Conservation (phyloP, 1,140 invertebrate genomes). For the Ceratoteleas bidentatus region DNA sequence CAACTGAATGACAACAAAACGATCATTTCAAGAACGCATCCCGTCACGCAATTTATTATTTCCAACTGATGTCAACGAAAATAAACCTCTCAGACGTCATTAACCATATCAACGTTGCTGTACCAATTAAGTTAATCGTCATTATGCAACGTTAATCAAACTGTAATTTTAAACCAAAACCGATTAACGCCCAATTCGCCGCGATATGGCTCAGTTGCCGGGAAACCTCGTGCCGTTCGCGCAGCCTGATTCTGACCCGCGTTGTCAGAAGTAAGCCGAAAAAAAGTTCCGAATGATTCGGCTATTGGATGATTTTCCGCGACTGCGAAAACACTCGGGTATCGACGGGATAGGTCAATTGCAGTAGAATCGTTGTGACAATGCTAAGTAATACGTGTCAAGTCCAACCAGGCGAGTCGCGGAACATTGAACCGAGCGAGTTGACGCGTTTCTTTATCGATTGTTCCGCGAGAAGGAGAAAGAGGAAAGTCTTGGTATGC, state of each 20-base stretch:
- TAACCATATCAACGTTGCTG: background rate
- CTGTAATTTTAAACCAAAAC: slow-evolving; percentile 3
- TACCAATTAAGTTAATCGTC: background rate
- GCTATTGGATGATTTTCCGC: background rate
- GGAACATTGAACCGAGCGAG: slow-evolving; percentile 68
- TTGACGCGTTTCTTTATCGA: slow-evolving; percentile 60
- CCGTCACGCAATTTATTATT: background rate
- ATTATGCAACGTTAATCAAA: background rate
- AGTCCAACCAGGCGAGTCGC: slow-evolving; percentile 75
- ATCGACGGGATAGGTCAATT: slow-evolving; percentile 31
- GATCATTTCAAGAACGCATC: background rate
- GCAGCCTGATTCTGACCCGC: too few species aligned
- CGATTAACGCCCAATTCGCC: background rate
- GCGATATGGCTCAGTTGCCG: background rate
- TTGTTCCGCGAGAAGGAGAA: slow-evolving; percentile 65
- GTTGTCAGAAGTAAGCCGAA: too few species aligned
- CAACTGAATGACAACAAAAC: background rate
- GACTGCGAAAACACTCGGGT: background rate
- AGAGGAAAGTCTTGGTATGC: slow-evolving; percentile 64
- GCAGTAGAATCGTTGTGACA: slow-evolving; percentile 62
- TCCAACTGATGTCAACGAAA: background rate
- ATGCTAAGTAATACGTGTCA: slow-evolving; percentile 78
- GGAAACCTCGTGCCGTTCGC: background rate
- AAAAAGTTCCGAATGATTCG: background rate
- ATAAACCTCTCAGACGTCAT: background rate